These are phyloP conservation scores for Amblyopsis rosae DNA, from an alignment of 2,113 vertebrate genomes.

Conservation along the genomic window DNA sequence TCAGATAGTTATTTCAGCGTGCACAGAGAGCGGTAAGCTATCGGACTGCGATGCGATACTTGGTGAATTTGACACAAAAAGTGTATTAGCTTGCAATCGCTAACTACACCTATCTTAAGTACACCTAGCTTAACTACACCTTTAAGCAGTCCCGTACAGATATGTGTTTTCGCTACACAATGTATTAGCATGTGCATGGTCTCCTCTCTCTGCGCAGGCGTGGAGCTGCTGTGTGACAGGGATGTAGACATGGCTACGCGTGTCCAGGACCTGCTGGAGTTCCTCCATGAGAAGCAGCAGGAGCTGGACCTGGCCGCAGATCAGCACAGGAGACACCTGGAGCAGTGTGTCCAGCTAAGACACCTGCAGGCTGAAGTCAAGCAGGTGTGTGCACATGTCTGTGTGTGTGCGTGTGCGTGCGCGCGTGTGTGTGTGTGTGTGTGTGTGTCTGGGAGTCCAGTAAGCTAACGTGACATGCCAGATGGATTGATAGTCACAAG, in stretches of 20 bases:
- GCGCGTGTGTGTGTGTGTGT: not conserved
- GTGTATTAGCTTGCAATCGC: too few relatives aligned
- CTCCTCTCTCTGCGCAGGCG: conserved; percentile 73
- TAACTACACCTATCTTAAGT: not conserved
- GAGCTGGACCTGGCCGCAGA: conserved; percentile 91
- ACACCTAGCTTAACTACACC: not conserved
- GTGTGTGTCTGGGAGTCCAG: not conserved
- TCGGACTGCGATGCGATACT: too few relatives aligned
- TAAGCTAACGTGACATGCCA: not conserved
- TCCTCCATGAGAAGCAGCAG: conserved; percentile 97
- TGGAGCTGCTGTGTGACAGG: conserved; percentile 93
- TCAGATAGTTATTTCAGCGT: too few relatives aligned
- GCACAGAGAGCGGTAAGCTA: too few relatives aligned
- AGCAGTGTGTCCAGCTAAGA: conserved; percentile 95
- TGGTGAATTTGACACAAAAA: too few relatives aligned
- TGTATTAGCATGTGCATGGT: not conserved
- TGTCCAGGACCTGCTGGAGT: conserved; percentile 94
- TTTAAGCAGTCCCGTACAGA: not conserved
- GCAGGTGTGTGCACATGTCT: conserved; percentile 80
- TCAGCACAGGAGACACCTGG: conserved; percentile 93
- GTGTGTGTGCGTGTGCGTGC: not conserved
- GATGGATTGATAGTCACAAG: too few relatives aligned
- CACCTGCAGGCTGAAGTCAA: conserved; percentile 97
- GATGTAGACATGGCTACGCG: conserved; percentile 97
- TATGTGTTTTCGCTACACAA: not conserved